Conservation (phyloP, 2,113 vertebrate species). For the Rhineura floridana region DNA sequence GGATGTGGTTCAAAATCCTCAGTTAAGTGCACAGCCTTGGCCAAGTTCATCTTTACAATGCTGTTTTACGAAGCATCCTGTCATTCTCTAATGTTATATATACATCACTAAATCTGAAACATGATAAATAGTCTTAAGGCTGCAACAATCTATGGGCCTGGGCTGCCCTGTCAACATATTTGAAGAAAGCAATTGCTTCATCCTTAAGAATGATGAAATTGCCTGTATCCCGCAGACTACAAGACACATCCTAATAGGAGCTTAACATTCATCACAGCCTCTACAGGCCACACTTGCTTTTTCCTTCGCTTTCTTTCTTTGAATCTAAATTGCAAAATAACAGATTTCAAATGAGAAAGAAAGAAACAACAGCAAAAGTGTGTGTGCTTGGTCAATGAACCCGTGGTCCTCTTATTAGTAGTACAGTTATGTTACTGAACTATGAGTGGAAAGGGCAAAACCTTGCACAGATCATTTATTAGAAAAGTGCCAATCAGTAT, state of each 20-base stretch:
- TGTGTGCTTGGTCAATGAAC: not conserved
- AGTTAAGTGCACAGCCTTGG: not conserved
- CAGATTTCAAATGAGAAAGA: not conserved
- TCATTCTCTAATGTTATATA: not conserved
- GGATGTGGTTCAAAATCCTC: not conserved
- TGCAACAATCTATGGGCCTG: not conserved
- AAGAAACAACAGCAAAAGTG: not conserved
- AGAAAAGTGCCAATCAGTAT: not conserved
- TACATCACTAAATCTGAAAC: constrained; percentile 5
- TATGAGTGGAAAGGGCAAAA: not conserved
- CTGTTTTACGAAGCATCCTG: not conserved
- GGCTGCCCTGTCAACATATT: not conserved
- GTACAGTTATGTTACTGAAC: not conserved
- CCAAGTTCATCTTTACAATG: not conserved
- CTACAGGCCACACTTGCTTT: not conserved
- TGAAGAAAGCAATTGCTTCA: constrained; percentile 8
- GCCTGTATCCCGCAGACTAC: not conserved
- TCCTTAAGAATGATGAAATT: constrained; percentile 18
- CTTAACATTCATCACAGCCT: not conserved
- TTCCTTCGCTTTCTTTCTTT: not conserved
- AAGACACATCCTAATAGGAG: not conserved
- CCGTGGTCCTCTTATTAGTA: not conserved
- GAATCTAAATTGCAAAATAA: not conserved
- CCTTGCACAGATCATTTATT: not conserved
- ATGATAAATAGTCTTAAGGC: constrained; percentile 9